These are phyloP conservation scores for Arothron firmamentum DNA, from an alignment of 2,113 vertebrate genomes.

Conservation along the genomic window DNA sequence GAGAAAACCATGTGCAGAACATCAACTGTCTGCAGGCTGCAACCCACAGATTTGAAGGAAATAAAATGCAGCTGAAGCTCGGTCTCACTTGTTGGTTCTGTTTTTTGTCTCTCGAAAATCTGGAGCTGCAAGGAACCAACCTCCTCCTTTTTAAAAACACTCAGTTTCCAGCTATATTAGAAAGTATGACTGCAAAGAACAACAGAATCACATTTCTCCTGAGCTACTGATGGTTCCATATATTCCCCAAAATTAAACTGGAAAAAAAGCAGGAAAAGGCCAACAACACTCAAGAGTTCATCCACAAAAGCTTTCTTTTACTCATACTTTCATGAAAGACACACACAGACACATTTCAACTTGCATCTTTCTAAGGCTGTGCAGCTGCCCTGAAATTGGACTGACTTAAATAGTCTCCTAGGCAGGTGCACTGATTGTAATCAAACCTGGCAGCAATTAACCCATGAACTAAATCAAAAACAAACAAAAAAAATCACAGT, in stretches of 20 bases:
- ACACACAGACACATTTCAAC: too few relatives aligned
- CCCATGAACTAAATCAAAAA: too few relatives aligned
- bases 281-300: too few relatives aligned
- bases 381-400: too few relatives aligned
- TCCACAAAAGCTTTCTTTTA: too few relatives aligned
- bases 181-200: conserved; percentile 5
- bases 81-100: conserved; percentile 55
- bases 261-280: too few relatives aligned
- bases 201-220: conserved; percentile 1
- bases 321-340: too few relatives aligned
- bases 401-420: too few relatives aligned
- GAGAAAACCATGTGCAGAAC: conserved; percentile 57
- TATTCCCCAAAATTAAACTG: conserved; percentile 5
- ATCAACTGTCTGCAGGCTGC: conserved; percentile 62
- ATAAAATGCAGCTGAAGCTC: conserved; percentile 64
- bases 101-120: conserved; percentile 38
- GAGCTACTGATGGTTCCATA: conserved; percentile 3
- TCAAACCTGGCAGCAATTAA: too few relatives aligned
- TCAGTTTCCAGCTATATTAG: conserved; percentile 3
- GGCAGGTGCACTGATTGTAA: too few relatives aligned
- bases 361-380: too few relatives aligned
- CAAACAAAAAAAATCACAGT: too few relatives aligned
- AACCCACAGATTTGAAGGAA: conserved; percentile 63
- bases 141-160: conserved; percentile 4
- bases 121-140: background rate